phyloP scores from a whole-genome alignment of 2,797 vertebrate species.

The Scyliorhinus canicula region DNA sequence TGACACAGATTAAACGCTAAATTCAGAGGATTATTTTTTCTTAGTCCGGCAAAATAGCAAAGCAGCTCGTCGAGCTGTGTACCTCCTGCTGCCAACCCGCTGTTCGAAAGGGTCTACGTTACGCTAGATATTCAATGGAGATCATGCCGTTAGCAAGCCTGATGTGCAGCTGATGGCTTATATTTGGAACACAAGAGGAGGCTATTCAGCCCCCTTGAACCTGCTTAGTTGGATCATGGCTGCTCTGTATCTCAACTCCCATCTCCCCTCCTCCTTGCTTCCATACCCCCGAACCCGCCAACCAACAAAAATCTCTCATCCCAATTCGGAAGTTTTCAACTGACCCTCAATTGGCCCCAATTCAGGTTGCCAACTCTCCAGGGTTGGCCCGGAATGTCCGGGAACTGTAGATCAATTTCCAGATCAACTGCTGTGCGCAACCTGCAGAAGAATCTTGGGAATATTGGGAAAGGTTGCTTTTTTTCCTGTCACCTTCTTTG shows the following conservation, averaged over 20 bases:
- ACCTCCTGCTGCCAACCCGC: not conserved
- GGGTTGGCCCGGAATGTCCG: too few relatives aligned
- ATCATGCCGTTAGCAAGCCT: not conserved
- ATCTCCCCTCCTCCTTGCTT: too few relatives aligned
- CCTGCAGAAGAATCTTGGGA: too few relatives aligned
- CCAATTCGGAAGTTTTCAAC: not conserved
- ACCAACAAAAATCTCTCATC: not conserved
- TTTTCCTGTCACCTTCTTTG: too few relatives aligned
- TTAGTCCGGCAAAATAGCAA: not conserved
- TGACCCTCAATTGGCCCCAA: too few relatives aligned
- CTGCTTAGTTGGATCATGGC: too few relatives aligned
- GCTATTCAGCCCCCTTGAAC: not conserved
- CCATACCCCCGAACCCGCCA: not conserved
- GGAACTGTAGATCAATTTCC: too few relatives aligned
- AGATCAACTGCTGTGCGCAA: too few relatives aligned
- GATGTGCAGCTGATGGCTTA: not conserved
- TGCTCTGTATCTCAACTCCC: not conserved
- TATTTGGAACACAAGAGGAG: not conserved
- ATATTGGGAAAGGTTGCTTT: too few relatives aligned
- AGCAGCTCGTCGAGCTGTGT: not conserved
- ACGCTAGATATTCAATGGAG: too few relatives aligned
- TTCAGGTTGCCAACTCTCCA: too few relatives aligned
- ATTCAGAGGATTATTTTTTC: not conserved
- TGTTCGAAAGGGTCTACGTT: not conserved
- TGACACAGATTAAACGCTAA: not conserved